Evolutionary conservation across 1,140 invertebrate genomes (phyloP), one percentile per base, ranked within the genome.

Genomic region (Trypoxylus dichotomus): DNA sequence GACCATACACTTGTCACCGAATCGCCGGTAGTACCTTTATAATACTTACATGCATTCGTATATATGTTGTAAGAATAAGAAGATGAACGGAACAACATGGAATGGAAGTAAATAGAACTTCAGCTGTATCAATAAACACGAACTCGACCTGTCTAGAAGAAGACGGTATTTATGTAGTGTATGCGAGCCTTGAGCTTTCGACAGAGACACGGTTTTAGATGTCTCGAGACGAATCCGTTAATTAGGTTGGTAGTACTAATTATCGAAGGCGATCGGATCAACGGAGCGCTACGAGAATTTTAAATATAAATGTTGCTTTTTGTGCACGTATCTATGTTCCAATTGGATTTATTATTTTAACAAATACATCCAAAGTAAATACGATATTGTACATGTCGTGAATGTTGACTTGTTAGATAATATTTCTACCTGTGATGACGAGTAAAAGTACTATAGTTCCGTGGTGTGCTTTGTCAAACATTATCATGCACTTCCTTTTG

Each of bases 341-440:
- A 68, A 68, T 68, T 68, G 60, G 60, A 68, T 68, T 68, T 68
- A 29, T 68, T 68, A 68, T 68, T 68, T 68, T 29, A 68, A 68
- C 60, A 68, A 68, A 68, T 68, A 68, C 27, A 24, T 68, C 19
- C 60, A 68, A 68, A 68, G 24, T 68, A 68, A 68, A 68, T 68
- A 68, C 27, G 27, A 24, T 25, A 25, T 68, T 68, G 11, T 29
- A 68, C 21, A 68, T 13, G 24, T 29, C 27, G 11, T 68, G 21
- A 21, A 27, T 68, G 60, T 68, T 68, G 60, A 68, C 27, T 68
- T 68, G 60, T 68, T 68, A 24, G 21, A 29, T 68, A 68, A 68
- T 68, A 68, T 54, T 54, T 54, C 19, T 54, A 54, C 15, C 47
- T 19, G 15, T 15, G 47, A 54, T 54, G 47, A 54, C 47, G 47